These are phyloP conservation scores for Coelogynopora nodosa DNA, from an alignment of 2,888 invertebrate species.

Conservation along the genomic window DNA sequence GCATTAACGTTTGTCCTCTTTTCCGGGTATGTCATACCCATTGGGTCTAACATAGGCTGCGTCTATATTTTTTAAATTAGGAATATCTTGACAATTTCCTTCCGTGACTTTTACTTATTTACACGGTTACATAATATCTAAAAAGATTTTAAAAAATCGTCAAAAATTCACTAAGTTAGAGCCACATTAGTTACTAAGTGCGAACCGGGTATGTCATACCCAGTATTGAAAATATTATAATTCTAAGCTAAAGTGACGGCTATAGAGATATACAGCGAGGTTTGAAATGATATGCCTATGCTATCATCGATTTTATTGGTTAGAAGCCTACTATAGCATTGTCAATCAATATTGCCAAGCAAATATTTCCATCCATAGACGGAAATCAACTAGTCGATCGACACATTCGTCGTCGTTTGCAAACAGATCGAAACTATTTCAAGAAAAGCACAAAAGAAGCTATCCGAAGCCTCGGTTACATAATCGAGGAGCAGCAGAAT, in stretches of 20 bases:
- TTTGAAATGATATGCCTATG: no score
- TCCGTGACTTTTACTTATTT: constrained; percentile 24
- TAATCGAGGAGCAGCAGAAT: neutral
- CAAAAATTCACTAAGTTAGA: constrained; percentile 18
- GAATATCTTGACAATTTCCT: constrained; percentile 16
- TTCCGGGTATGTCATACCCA: constrained; percentile 31
- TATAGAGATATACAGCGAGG: neutral
- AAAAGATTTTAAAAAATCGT: neutral
- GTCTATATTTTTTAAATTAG: constrained; percentile 17
- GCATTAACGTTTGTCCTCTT: constrained; percentile 16
- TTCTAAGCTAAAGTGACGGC: neutral
- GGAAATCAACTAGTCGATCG: neutral
- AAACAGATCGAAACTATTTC: constrained; percentile 28
- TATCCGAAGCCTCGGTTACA: constrained; percentile 21
- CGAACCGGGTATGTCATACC: constrained; percentile 18
- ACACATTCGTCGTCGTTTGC: neutral
- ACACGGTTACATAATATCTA: neutral
- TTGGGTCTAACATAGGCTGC: neutral
- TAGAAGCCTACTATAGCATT: no score
- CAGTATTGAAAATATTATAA: constrained; percentile 19
- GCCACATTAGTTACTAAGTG: neutral
- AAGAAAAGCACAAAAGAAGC: constrained; percentile 28
- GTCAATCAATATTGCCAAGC: no score
- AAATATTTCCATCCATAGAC: neutral
- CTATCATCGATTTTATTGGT: no score